Evolutionary conservation across 2,797 vertebrate genomes (phyloP).

Genomic region (Cynopterus sphinx): DNA sequence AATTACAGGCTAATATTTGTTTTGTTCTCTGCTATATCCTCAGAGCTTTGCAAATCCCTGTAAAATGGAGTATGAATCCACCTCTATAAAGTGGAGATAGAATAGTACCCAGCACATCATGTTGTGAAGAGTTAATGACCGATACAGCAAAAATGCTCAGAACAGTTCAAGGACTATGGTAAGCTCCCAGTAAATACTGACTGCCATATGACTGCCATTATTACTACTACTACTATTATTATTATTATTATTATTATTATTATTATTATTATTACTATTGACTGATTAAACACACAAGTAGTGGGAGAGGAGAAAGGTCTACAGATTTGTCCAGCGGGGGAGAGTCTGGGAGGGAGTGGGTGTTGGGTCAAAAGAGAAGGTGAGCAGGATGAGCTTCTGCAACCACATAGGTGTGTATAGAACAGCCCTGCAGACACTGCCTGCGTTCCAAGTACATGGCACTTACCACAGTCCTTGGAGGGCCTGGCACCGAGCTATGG

Average conservation of each 20-base stretch:
- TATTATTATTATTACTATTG: not conserved
- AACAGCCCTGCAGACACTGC: not conserved
- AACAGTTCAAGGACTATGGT: not conserved
- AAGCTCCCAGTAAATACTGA: not conserved
- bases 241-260: not conserved
- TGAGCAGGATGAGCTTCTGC: not conserved
- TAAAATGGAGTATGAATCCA: not conserved
- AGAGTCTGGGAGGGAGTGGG: not conserved
- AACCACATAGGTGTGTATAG: not conserved
- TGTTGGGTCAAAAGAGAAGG: not conserved
- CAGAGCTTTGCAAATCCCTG: not conserved
- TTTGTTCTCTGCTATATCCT: constrained; percentile 1
- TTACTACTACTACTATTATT: too few species aligned
- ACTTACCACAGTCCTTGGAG: rapidly evolving
- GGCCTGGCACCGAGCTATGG: not conserved
- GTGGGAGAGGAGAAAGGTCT: not conserved
- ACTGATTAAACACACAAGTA: not conserved
- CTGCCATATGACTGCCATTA: not conserved
- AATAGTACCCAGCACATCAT: not conserved
- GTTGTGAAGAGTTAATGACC: not conserved
- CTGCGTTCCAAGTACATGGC: not conserved
- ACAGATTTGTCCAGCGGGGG: not conserved
- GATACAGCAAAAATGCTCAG: not conserved
- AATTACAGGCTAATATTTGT: not conserved
- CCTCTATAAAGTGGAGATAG: not conserved